Evolutionary conservation across 2,888 invertebrate genomes (phyloP).

Genomic region (Leptopterna dolabrata): DNA sequence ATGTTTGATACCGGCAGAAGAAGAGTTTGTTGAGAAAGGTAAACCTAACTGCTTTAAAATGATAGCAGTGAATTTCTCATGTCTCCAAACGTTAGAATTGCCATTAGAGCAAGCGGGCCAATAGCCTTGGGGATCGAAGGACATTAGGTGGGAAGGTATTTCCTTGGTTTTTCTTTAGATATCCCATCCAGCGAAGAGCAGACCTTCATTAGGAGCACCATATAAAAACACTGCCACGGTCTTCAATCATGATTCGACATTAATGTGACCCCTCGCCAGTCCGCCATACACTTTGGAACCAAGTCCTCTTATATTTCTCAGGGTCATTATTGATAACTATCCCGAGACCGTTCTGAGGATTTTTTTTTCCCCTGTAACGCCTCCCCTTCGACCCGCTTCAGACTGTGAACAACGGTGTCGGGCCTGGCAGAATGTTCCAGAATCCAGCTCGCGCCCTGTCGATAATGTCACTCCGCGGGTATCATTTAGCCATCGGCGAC

Average conservation of each 20-base stretch:
- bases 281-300: not conserved
- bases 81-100: constrained; percentile 19
- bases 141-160: constrained; percentile 45
- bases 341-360: not conserved
- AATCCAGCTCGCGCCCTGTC: not conserved
- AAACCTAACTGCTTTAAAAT: constrained; percentile 16
- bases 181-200: constrained; percentile 25
- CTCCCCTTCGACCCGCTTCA: not conserved
- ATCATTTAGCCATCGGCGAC: no score
- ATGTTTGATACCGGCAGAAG: no score
- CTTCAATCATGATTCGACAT: constrained; percentile 54
- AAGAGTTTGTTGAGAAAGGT: not conserved
- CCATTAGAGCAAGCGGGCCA: constrained; percentile 14
- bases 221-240: constrained; percentile 43
- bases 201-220: constrained; percentile 50
- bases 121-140: constrained; percentile 40
- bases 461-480: no score
- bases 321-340: constrained; percentile 50
- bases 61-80: not conserved
- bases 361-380: not conserved
- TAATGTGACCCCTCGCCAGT: constrained; percentile 17
- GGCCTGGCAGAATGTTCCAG: not conserved
- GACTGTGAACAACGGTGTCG: not conserved
- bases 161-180: constrained; percentile 45
- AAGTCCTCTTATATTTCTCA: constrained; percentile 32